Base-by-base conservation (phyloP, 2,888 invertebrate genomes). In the Flexamia atlantica region DNA sequence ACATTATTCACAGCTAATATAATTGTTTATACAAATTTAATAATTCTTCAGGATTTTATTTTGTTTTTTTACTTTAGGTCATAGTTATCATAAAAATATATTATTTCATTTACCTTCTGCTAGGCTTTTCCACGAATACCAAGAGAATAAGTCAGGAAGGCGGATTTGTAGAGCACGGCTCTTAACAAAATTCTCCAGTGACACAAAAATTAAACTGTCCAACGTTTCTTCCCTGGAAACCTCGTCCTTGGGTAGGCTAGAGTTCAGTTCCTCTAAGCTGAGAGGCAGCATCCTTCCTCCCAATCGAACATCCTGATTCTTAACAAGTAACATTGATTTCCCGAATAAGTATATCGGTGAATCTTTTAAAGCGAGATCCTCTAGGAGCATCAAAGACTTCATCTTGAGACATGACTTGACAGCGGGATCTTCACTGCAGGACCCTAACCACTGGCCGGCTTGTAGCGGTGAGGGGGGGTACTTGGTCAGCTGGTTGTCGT, bases 151-250 rank as follows among this genome's bases (percentile, higher is more conserved):
- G 23, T 83, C 74, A 20, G 85, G 85, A 3, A 86, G 57, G 14
- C 68, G 80, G 1, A 86, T 81, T 40, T 84, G 85, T 20, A 86
- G 64, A 68, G 85, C 81, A 76, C 85, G 70, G 20, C 84, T 84
- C n/a, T 72, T 80, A 12, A 85, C 70, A 32, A 86, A 86, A 36
- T 84, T 84, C 17, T 30, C 42, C 17, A 83, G 60, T 14, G 80
- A 42, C 14, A 81, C 28, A 14, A 68, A 76, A 2, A 86, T 76
- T 17, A 86, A 80, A 40, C 70, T 76, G 53, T 86, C 84, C 23
- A 86, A 20, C 0, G 83, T 81, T 25, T 64, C 68, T 9, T 80
- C 83, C 36, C 80, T 79, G 3, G 50, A 40, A 0, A 28, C 40
- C 23, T 68, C 50, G 23, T 83, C 83, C n/a, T 83, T 83, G 4